Percentiles rank a stretch among this genome's conserved stretches.
These are phyloP conservation scores for Pteropus alecto DNA, from an alignment of 2,113 vertebrate genomes.

Conservation along the genomic window DNA sequence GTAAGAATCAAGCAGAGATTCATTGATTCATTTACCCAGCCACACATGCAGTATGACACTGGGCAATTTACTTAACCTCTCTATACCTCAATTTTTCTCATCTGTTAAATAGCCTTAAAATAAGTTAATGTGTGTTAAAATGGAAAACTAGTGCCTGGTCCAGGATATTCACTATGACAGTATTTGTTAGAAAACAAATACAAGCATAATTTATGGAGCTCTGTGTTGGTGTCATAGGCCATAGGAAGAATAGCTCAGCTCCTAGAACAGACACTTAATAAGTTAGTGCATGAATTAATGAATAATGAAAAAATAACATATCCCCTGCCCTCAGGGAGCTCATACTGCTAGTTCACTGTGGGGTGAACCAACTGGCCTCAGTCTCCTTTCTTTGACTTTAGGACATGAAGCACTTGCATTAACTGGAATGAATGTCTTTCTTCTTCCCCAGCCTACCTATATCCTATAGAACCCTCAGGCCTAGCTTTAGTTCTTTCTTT, in stretches of 20 bases:
- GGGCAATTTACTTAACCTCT: neutral
- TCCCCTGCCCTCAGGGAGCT: neutral
- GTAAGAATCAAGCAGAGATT: neutral
- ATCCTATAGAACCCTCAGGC: neutral
- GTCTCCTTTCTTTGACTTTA: neutral
- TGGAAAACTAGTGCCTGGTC: neutral
- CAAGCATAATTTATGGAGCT: neutral
- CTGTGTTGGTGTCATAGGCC: neutral
- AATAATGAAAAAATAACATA: slow-evolving; percentile 25
- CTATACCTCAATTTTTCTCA: neutral
- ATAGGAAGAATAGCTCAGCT: neutral
- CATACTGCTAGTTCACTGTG: neutral
- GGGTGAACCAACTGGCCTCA: neutral
- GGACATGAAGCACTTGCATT: neutral
- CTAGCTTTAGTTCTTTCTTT: slow-evolving; percentile 10
- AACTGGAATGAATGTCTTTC: neutral
- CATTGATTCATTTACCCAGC: neutral
- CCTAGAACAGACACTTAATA: neutral
- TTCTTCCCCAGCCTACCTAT: neutral
- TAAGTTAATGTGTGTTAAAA: neutral
- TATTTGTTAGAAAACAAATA: slow-evolving; percentile 45
- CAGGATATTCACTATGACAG: neutral
- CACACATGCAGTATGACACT: neutral
- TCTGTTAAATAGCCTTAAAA: neutral
- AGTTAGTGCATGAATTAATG: slow-evolving; percentile 1